Conservation (phyloP, 2,113 vertebrate species). For the Dasyornis broadbenti region DNA sequence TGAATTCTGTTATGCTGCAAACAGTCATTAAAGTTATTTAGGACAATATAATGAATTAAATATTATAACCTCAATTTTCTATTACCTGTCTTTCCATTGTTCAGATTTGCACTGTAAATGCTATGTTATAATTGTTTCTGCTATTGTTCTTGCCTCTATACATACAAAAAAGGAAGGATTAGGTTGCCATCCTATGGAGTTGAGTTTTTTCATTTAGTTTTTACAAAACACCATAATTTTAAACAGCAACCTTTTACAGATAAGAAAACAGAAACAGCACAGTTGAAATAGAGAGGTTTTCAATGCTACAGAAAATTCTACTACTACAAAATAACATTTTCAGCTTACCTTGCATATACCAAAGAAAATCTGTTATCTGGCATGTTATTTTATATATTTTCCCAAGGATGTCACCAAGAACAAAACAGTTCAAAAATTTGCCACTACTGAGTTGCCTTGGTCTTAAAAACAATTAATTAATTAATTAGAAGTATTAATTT, state of each 20-base stretch:
- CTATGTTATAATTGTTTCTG: not conserved
- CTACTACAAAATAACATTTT: not conserved
- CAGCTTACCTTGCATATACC: not conserved
- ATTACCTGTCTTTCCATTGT: not conserved
- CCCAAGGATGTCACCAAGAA: not conserved
- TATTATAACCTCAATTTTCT: not conserved
- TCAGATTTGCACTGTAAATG: not conserved
- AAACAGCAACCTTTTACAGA: not conserved
- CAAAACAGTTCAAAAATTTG: not conserved
- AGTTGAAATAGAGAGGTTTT: not conserved
- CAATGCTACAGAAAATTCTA: not conserved
- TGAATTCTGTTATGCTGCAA: not conserved
- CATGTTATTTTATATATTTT: not conserved
- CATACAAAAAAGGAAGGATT: not conserved
- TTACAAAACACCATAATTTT: not conserved
- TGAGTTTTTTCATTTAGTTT: not conserved
- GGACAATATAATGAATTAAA: not conserved
- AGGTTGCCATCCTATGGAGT: not conserved
- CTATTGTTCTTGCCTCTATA: not conserved
- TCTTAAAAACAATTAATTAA: not conserved
- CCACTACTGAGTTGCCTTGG: not conserved
- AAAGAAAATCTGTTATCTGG: not conserved
- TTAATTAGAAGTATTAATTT: not conserved
- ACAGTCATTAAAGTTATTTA: not conserved
- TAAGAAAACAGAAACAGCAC: not conserved